These are phyloP conservation scores for Aromia moschata DNA, from an alignment of 2,888 invertebrate species.

Conservation along the genomic window DNA sequence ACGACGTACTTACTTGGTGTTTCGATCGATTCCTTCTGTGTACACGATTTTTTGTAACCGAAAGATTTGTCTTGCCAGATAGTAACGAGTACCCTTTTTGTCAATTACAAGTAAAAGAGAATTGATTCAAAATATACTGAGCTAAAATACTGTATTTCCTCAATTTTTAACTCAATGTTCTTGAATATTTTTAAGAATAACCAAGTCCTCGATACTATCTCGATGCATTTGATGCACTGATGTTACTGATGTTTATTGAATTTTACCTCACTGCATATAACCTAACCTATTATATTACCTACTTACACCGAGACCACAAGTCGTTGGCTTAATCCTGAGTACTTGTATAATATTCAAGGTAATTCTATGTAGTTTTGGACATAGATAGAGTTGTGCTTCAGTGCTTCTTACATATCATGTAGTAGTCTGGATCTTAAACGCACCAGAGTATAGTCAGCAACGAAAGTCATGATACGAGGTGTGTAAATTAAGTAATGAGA, in stretches of 20 bases:
- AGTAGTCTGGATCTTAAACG: no score
- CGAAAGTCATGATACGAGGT: no score
- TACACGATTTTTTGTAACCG: neutral
- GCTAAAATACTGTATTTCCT: no score
- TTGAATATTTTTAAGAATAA: no score
- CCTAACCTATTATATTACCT: constrained; percentile 34
- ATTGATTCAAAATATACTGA: no score
- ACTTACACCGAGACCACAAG: constrained; percentile 39
- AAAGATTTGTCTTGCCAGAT: constrained; percentile 5
- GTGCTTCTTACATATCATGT: constrained; percentile 31
- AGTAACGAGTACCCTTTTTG: no score
- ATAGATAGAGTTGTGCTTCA: constrained; percentile 38
- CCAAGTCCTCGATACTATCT: constrained; percentile 9
- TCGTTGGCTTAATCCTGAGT: constrained; percentile 48
- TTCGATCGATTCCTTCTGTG: neutral
- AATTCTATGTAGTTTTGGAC: constrained; percentile 34
- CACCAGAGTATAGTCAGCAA: no score
- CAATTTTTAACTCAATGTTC: no score
- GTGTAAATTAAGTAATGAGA: no score
- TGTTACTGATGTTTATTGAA: constrained; percentile 12
- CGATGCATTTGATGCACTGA: constrained; percentile 10
- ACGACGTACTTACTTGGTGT: constrained; percentile 16
- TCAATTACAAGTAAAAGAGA: no score
- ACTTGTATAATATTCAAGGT: constrained; percentile 43
- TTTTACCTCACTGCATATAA: constrained; percentile 7